Conservation (phyloP, 2,888 invertebrate genomes). For the Agrochola lota region DNA sequence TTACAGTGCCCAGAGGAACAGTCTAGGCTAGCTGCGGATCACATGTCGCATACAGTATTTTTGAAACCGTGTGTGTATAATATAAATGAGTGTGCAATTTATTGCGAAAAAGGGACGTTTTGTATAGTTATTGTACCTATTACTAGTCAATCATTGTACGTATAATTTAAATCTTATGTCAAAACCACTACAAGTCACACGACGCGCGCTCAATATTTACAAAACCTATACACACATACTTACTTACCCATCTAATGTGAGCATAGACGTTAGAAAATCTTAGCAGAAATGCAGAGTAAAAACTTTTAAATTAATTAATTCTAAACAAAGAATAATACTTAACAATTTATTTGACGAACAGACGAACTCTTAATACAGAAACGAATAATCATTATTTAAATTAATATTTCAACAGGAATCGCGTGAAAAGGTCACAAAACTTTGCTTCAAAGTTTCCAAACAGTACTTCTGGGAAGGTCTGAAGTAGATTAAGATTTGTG, state of each 20-base stretch:
- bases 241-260: background rate
- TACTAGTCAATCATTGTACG: background rate
- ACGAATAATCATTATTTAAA: constrained; percentile 61
- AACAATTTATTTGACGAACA: constrained; percentile 49
- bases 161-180: background rate
- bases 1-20: background rate
- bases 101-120: background rate
- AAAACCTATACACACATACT: background rate
- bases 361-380: constrained; percentile 30
- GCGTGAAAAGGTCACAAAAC: constrained; percentile 55
- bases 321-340: constrained; percentile 48
- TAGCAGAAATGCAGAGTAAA: background rate
- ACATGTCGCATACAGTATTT: background rate
- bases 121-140: background rate
- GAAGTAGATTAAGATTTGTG: constrained; percentile 60
- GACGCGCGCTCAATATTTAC: background rate
- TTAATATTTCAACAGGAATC: constrained; percentile 57
- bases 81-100: background rate
- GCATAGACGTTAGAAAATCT: background rate
- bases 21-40: constrained; percentile 7
- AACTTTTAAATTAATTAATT: constrained; percentile 41
- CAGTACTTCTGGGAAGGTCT: constrained; percentile 53
- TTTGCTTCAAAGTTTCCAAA: constrained; percentile 49
- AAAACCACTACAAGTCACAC: background rate
- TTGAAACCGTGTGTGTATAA: background rate